Conservation (phyloP, 2,888 invertebrate genomes). For the Neocrepidodera transversa region DNA sequence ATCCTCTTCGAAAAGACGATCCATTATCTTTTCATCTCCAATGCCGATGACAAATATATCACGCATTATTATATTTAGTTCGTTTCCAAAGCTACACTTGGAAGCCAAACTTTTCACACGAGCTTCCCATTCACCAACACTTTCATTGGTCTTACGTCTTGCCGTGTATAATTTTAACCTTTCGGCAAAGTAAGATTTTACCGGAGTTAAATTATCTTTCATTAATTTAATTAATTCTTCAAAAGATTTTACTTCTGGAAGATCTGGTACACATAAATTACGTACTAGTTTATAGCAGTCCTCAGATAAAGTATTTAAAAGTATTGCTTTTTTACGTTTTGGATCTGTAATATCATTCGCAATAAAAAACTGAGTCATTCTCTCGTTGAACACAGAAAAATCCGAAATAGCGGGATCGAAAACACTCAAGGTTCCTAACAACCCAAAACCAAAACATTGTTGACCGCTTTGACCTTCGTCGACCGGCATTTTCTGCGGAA, state of each 20-base stretch:
- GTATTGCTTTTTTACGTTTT: conserved; percentile 24
- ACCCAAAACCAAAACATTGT: no score
- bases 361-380: conserved; percentile 29
- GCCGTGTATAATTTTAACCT: conserved; percentile 9
- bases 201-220: conserved; percentile 15
- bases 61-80: conserved; percentile 4
- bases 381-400: conserved; percentile 23
- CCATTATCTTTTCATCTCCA: conserved; percentile 25
- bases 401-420: no score
- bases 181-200: conserved; percentile 15
- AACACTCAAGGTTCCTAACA: no score
- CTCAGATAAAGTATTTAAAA: conserved; percentile 26
- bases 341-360: conserved; percentile 22
- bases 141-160: conserved; percentile 20
- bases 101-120: conserved; percentile 30
- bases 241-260: no score
- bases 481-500: no score
- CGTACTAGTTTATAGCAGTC: no score
- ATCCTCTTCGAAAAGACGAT: conserved; percentile 31
- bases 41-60: conserved; percentile 31
- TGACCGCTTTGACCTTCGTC: no score
- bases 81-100: conserved; percentile 30
- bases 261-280: no score
- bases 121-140: conserved; percentile 34
- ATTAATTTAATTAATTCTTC: no score